phyloP scores from a whole-genome alignment of 2,888 invertebrate species.

The Tetheella fluctuosa region DNA sequence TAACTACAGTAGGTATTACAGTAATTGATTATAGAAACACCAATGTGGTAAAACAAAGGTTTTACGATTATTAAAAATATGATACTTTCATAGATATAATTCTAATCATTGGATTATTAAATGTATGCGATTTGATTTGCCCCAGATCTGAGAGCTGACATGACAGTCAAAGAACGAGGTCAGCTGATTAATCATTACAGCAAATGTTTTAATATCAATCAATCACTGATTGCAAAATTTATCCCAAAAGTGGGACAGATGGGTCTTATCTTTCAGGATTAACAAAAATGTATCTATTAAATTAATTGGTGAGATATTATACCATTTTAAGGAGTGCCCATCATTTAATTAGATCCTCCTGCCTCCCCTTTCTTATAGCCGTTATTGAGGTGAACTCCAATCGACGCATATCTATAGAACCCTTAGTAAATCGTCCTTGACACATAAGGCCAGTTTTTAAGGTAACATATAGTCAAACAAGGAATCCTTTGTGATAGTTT shows the following conservation, averaged over 20 bases:
- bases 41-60: slow-evolving; percentile 1
- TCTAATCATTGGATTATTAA: slow-evolving; percentile 36
- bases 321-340: too few relatives aligned
- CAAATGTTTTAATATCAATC: slow-evolving; percentile 63
- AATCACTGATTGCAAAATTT: slow-evolving; percentile 60
- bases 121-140: slow-evolving; percentile 56
- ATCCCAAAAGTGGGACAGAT: slow-evolving; percentile 49
- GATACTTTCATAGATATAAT: slow-evolving; percentile 16
- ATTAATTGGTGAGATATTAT: slow-evolving; percentile 4
- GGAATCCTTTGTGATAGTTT: too few relatives aligned
- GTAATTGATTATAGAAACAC: not conserved
- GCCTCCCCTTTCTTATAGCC: too few relatives aligned
- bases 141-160: slow-evolving; percentile 73
- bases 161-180: slow-evolving; percentile 67
- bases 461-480: too few relatives aligned
- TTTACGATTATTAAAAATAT: not conserved
- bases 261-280: slow-evolving; percentile 13
- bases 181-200: slow-evolving; percentile 72
- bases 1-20: too few relatives aligned
- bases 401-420: too few relatives aligned
- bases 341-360: too few relatives aligned
- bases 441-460: too few relatives aligned
- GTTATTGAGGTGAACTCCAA: too few relatives aligned
- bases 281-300: slow-evolving; percentile 12
- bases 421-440: too few relatives aligned